phyloP scores from a whole-genome alignment of 2,888 invertebrate genomes.

The Hemistola chrysoprasaria region DNA sequence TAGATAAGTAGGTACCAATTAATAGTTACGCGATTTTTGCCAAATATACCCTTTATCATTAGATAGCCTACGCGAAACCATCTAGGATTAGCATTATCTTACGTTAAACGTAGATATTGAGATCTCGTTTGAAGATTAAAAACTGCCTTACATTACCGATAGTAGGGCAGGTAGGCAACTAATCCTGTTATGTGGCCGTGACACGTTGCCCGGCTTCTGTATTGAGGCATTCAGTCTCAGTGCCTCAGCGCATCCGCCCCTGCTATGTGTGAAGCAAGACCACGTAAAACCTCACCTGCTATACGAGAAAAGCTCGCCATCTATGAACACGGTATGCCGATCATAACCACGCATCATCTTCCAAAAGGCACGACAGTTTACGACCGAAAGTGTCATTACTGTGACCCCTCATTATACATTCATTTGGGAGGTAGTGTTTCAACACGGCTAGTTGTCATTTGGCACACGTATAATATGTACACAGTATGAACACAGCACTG shows the following conservation, averaged over 20 bases:
- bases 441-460: constrained; percentile 72
- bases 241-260: constrained; percentile 58
- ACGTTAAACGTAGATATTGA: neutral
- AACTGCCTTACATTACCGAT: constrained; percentile 15
- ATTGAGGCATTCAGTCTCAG: constrained; percentile 60
- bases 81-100: no score
- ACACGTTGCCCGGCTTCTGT: constrained; percentile 77
- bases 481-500: constrained; percentile 65
- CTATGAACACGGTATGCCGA: constrained; percentile 76
- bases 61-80: no score
- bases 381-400: constrained; percentile 51
- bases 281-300: constrained; percentile 70
- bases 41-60: no score
- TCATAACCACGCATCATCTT: constrained; percentile 45
- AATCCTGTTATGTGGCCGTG: constrained; percentile 82
- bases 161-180: constrained; percentile 69
- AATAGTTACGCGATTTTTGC: no score
- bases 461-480: constrained; percentile 64
- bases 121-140: constrained; percentile 4
- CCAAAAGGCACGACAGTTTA: constrained; percentile 47
- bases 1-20: no score
- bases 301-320: constrained; percentile 78
- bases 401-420: constrained; percentile 28
- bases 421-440: constrained; percentile 55
- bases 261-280: constrained; percentile 70